Percentiles rank a stretch among this genome's conserved stretches.
These are phyloP conservation scores for Diadophis punctatus DNA, from an alignment of 2,113 vertebrate species.

Conservation along the genomic window DNA sequence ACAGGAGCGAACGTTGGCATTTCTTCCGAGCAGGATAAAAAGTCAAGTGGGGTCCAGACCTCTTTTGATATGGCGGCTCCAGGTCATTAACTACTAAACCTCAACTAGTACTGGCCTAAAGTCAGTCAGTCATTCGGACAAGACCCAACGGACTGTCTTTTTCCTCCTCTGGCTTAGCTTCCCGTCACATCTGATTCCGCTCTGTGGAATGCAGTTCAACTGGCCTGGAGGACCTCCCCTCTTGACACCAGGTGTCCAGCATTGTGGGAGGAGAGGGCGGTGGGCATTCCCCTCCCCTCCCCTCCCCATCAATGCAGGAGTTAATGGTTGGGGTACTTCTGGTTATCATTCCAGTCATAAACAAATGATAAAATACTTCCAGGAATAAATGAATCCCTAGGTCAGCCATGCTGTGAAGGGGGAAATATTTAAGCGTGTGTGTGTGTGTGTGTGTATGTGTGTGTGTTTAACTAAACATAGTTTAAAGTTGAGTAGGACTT, in stretches of 20 bases:
- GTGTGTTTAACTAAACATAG: constrained; percentile 2
- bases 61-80: neutral
- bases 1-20: neutral
- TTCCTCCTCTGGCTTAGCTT: neutral
- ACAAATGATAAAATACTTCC: neutral
- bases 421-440: neutral
- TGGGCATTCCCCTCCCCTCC: neutral
- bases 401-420: neutral
- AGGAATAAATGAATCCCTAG: neutral
- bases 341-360: neutral
- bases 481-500: constrained; percentile 19
- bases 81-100: neutral
- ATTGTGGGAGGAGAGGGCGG: neutral
- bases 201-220: neutral
- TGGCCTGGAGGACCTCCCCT: neutral
- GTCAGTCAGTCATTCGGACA: neutral
- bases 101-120: neutral
- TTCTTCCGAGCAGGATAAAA: neutral
- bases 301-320: neutral
- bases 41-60: neutral
- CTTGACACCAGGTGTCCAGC: neutral
- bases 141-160: neutral
- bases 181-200: neutral
- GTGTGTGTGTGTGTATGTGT: no score
- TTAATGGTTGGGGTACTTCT: neutral